phyloP scores from a whole-genome alignment of 2,797 vertebrate species.

The Lophotriccus pileatus region DNA sequence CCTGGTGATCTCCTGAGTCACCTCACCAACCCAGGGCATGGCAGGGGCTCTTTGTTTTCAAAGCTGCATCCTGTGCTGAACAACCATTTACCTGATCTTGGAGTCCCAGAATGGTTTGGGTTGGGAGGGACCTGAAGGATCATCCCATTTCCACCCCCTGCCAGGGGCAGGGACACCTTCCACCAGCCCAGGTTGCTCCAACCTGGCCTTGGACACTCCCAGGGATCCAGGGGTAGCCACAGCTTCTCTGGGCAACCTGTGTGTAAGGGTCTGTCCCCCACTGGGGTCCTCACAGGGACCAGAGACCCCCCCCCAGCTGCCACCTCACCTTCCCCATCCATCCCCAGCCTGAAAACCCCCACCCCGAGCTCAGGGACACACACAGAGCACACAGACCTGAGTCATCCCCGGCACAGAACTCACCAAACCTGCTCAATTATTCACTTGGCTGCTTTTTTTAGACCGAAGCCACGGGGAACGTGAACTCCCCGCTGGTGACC shows the following conservation, averaged over 20 bases:
- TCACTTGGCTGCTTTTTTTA: conserved; percentile 9
- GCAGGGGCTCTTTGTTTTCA: not conserved
- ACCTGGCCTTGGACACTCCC: not conserved
- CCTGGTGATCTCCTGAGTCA: not conserved
- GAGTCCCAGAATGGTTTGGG: not conserved
- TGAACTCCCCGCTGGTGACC: not conserved
- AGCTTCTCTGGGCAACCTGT: not conserved
- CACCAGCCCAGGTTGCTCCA: no score
- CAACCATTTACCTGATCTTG: not conserved
- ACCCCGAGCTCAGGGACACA: not conserved
- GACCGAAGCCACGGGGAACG: not conserved
- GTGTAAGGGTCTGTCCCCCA: not conserved
- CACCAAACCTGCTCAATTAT: not conserved
- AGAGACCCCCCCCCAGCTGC: fast-evolving
- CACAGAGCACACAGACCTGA: not conserved
- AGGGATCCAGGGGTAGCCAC: not conserved
- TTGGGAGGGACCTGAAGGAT: not conserved
- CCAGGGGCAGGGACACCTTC: no score
- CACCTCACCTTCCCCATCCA: fast-evolving
- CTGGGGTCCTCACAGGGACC: fast-evolving
- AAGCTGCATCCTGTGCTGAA: not conserved
- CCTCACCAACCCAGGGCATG: not conserved
- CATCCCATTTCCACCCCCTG: no score
- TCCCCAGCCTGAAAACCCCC: not conserved
- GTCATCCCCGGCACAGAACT: not conserved